A percentile compares a stretch with the other conserved stretches of the same genome.
Conservation (phyloP, 1,140 invertebrate species). For the Vanessa atalanta region DNA sequence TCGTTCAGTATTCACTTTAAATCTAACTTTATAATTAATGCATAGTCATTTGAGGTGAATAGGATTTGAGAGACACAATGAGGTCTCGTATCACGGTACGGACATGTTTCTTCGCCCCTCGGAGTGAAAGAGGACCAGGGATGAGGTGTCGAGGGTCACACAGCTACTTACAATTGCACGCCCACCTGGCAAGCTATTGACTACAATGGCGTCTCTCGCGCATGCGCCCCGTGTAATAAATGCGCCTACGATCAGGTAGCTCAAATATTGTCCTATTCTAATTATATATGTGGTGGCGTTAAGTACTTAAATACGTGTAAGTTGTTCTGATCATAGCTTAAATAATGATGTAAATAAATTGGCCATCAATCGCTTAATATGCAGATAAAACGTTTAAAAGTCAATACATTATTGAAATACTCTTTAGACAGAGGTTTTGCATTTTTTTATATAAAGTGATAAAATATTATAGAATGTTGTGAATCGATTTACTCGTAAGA, state of each 20-base stretch:
- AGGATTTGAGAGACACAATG: conserved; percentile 42
- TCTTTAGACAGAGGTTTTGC: too few relatives aligned
- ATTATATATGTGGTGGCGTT: conserved; percentile 42
- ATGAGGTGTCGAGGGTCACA: conserved; percentile 59
- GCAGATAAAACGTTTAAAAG: too few relatives aligned
- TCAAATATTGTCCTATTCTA: conserved; percentile 70
- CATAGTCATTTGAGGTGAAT: conserved; percentile 36
- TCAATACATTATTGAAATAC: too few relatives aligned
- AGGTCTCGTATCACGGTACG: conserved; percentile 34
- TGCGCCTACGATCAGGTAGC: conserved; percentile 63
- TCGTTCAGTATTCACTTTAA: background rate
- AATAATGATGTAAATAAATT: too few relatives aligned
- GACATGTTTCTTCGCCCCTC: conserved; percentile 43
- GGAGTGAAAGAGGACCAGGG: conserved; percentile 35
- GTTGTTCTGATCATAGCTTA: background rate
- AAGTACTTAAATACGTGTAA: background rate
- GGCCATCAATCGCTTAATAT: too few relatives aligned
- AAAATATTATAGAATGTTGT: too few relatives aligned
- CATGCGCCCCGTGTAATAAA: conserved; percentile 61
- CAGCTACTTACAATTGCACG: conserved; percentile 74
- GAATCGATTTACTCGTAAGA: too few relatives aligned
- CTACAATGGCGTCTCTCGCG: conserved; percentile 68
- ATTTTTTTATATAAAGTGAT: too few relatives aligned
- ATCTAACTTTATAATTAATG: conserved; percentile 34
- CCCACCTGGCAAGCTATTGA: conserved; percentile 73